Evolutionary conservation across 2,888 invertebrate species (phyloP), one percentile per base, ranked within the genome.

Genomic region (Lithophane leautieri): DNA sequence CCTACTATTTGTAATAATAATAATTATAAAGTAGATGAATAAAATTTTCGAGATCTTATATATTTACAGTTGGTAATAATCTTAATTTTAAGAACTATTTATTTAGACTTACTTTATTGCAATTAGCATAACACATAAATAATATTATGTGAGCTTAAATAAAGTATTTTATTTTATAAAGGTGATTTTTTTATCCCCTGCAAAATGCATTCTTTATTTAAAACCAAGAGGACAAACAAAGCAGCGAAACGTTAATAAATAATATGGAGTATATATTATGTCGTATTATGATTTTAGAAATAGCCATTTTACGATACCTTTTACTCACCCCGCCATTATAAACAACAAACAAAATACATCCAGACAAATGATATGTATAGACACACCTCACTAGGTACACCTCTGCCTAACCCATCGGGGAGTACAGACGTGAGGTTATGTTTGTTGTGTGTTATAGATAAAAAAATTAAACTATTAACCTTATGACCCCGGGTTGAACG

Each of bases 81-180:
- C 89, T 89, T 92, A 92, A 79, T 88, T 85, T 86, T 92, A 94
- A 93, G 92, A 89, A 91, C 90, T 96, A 95, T 95, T 94, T 95
- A 94, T 92, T 91, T 92, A 93, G 92, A 90, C 85, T 88, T 91
- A 92, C 88, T 89, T 89, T 92, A 93, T 90, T 92, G 91, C 92
- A 91, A 90, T 92, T 93, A 95, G 92, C 88, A 85, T 91, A 90
- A 92, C 91, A 90, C 90, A 90, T 93, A 93, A 91, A 92, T 91
- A 69, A 90, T 89, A 94, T 95, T 89, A 94, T 95, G 93, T 95
- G 94, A 92, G 96, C 95, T 95, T 96, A 95, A 88, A 95, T 96
- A 96, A 96, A 96, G 90, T 96, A 96, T 96, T 96, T 96, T 96
- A 96, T 95, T 94, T 92, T 93, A 93, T 82, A 73, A 78, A 69